Percentiles rank a stretch among this genome's conserved stretches.
Conservation (phyloP, 2,113 vertebrate genomes). For the Ameiurus melas region DNA sequence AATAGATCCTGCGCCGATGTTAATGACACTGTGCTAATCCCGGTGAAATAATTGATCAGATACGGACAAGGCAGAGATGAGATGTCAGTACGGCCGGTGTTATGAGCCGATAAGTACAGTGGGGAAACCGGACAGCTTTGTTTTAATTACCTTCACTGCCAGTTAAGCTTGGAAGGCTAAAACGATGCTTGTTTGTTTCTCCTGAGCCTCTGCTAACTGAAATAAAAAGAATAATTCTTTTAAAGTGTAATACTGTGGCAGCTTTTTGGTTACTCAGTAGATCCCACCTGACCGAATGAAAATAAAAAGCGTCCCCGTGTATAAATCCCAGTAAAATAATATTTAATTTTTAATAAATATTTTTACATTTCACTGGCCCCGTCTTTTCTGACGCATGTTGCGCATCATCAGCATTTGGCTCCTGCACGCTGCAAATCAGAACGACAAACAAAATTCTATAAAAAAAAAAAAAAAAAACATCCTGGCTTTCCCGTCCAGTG, state of each 20-base stretch:
- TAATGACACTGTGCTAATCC: background rate
- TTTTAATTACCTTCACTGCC: background rate
- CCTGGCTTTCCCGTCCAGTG: background rate
- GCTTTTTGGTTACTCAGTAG: background rate
- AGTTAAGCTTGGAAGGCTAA: background rate
- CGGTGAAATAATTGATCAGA: background rate
- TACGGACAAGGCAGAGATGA: background rate
- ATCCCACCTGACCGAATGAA: background rate
- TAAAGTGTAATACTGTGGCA: background rate
- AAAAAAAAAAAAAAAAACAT: constrained; percentile 5
- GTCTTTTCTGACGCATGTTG: constrained; percentile 42
- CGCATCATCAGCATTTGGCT: constrained; percentile 41
- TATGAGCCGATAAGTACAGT: background rate
- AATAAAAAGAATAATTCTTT: background rate
- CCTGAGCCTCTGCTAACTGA: background rate
- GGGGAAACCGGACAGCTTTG: background rate
- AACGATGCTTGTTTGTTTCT: background rate
- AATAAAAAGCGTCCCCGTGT: background rate
- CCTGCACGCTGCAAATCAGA: constrained; percentile 25
- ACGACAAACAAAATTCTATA: constrained; percentile 25
- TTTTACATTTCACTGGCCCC: constrained; percentile 4
- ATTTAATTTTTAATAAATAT: background rate
- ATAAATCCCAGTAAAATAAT: background rate
- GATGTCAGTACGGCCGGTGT: background rate
- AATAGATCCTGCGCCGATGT: background rate